Evolutionary conservation across 2,113 vertebrate species (phyloP).

Genomic region (Periophthalmus modestus): DNA sequence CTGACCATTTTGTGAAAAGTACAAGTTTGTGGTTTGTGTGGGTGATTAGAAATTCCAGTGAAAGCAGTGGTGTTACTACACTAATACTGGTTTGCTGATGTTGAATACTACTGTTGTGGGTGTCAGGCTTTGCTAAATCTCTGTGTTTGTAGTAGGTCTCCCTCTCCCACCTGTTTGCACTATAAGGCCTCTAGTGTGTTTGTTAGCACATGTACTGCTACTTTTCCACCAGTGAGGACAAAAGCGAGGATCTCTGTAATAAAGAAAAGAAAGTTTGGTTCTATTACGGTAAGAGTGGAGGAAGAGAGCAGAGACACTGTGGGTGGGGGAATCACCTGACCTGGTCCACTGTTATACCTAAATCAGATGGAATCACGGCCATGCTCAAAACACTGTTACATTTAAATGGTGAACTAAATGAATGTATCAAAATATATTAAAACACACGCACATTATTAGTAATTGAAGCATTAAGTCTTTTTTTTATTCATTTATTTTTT

Average conservation of each 20-base stretch:
- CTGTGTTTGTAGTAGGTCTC: not conserved
- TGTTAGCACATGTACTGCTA: not conserved
- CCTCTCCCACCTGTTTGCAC: not conserved
- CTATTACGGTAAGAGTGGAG: constrained; percentile 83
- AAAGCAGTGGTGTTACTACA: not conserved
- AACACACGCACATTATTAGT: not conserved
- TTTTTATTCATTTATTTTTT: no score
- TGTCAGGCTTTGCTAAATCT: not conserved
- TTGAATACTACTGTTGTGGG: not conserved
- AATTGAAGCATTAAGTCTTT: no score
- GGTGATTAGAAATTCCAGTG: constrained; percentile 2
- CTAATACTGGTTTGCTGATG: not conserved
- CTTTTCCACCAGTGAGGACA: not conserved
- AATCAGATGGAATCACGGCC: constrained; percentile 45
- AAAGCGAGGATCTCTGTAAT: constrained; percentile 21
- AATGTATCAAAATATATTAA: no score
- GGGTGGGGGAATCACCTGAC: constrained; percentile 80
- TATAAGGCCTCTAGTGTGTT: not conserved
- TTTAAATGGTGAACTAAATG: not conserved
- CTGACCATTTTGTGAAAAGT: not conserved
- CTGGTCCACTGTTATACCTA: constrained; percentile 52
- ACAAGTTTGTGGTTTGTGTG: constrained; percentile 30
- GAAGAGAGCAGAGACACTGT: constrained; percentile 75
- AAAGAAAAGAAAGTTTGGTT: constrained; percentile 66
- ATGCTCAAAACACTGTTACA: not conserved